phyloP scores from a whole-genome alignment of 2,113 vertebrate genomes.

The Gobiocypris rarus region DNA sequence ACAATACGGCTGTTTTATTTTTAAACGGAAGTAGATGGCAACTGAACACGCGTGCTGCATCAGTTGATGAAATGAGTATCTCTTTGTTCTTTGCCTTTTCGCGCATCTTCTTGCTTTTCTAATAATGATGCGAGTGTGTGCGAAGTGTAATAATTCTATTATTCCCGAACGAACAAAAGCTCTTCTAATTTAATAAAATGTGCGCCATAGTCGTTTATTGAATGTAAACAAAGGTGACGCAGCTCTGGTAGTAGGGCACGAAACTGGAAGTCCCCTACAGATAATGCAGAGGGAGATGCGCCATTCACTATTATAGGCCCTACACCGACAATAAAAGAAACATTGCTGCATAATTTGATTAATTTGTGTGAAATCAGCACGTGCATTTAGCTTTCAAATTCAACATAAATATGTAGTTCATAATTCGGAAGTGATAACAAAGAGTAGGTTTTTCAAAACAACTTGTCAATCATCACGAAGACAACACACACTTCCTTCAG shows the following conservation, averaged over 20 bases:
- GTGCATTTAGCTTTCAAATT: background rate
- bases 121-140: background rate
- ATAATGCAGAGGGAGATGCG: background rate
- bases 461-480: background rate
- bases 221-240: slow-evolving; percentile 15
- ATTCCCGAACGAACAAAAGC: background rate
- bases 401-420: background rate
- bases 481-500: background rate
- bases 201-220: background rate
- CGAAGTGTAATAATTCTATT: background rate
- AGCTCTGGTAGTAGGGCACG: background rate
- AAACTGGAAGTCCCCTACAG: background rate
- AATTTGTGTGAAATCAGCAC: background rate
- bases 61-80: background rate
- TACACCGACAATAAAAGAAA: background rate
- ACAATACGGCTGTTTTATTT: background rate
- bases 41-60: background rate
- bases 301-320: background rate
- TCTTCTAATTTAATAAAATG: background rate
- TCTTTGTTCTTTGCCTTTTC: slow-evolving; percentile 33
- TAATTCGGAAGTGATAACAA: background rate
- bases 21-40: background rate
- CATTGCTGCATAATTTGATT: no score
- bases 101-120: background rate
- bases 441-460: slow-evolving; percentile 6